These are phyloP conservation scores for Drosophila prosaltans DNA, from an alignment of 1,140 invertebrate species.

Conservation along the genomic window DNA sequence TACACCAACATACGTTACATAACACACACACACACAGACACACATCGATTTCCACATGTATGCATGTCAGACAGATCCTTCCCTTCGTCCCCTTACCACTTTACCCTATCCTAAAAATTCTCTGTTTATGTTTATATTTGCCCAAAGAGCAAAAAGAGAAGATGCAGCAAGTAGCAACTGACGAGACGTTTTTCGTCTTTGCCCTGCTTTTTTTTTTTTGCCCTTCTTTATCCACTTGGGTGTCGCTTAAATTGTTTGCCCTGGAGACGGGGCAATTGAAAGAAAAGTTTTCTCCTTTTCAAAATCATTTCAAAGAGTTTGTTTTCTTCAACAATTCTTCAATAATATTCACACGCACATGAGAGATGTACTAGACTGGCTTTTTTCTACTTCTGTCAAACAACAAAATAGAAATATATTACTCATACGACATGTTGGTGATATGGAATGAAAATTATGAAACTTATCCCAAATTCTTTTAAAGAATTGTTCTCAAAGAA, in stretches of 20 bases:
- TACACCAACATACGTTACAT: neutral
- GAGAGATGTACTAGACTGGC: no score
- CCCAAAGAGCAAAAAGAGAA: neutral
- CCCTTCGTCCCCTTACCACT: neutral
- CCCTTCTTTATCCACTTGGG: neutral
- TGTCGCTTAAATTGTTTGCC: constrained; percentile 42
- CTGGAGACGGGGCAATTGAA: constrained; percentile 1
- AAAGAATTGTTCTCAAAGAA: no score
- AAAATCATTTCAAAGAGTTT: neutral
- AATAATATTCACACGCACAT: neutral
- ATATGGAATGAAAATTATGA: no score
- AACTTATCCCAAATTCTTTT: no score
- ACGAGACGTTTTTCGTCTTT: neutral
- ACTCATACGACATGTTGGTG: no score
- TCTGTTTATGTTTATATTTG: constrained; percentile 10
- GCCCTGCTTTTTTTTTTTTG: neutral
- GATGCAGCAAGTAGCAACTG: constrained; percentile 14
- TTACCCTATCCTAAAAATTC: neutral
- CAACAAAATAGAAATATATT: no score
- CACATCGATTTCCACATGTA: neutral
- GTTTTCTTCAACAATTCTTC: no score
- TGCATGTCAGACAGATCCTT: neutral
- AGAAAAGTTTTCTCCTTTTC: neutral
- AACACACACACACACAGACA: constrained; percentile 11
- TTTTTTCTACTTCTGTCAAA: no score